These are phyloP conservation scores for Pseudococcus jackbeardsleyi DNA, from an alignment of 2,888 invertebrate genomes.

Conservation along the genomic window DNA sequence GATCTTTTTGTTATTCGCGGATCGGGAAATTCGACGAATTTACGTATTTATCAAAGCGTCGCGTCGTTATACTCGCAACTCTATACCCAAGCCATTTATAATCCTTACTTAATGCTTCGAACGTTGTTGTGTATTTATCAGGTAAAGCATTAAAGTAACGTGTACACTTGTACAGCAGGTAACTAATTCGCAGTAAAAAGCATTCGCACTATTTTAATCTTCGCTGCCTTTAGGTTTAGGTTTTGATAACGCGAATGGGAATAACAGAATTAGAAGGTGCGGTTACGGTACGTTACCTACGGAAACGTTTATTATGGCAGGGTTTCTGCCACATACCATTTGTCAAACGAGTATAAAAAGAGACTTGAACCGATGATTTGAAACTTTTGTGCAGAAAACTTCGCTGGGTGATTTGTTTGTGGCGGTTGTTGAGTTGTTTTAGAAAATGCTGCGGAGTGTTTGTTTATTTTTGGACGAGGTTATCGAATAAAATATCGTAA, in stretches of 20 bases:
- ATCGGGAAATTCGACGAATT: neutral
- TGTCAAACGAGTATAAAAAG: neutral
- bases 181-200: conserved; percentile 4
- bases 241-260: neutral
- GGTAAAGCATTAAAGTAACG: neutral
- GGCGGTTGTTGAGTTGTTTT: neutral
- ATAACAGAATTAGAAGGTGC: neutral
- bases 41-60: conserved; percentile 3
- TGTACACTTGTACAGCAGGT: neutral
- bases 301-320: neutral
- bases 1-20: neutral
- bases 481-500: no score
- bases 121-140: conserved; percentile 1
- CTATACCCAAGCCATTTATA: neutral
- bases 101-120: neutral
- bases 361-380: neutral
- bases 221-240: neutral
- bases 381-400: neutral
- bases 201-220: conserved; percentile 12
- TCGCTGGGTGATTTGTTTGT: neutral
- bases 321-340: neutral
- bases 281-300: neutral
- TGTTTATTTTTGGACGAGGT: neutral
- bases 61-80: neutral
- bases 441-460: neutral